These are phyloP conservation scores for Rhamphomyia laevipes DNA, from an alignment of 2,888 invertebrate genomes.

Conservation along the genomic window DNA sequence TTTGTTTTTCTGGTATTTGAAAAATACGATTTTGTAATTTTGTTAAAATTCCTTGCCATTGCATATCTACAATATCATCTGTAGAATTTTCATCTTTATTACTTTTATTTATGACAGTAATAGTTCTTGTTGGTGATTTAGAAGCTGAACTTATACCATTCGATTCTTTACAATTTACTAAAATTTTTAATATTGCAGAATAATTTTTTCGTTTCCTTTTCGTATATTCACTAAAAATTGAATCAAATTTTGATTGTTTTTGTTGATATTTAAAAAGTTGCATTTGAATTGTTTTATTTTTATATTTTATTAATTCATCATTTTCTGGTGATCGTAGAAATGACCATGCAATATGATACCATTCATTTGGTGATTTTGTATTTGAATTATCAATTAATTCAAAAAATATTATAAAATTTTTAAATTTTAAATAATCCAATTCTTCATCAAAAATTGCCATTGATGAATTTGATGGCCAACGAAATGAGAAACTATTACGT, in stretches of 20 bases:
- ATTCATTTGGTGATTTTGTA: neutral
- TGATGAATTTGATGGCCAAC: neutral
- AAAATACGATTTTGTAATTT: neutral
- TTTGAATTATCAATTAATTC: neutral
- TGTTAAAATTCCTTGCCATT: neutral
- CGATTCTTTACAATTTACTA: neutral
- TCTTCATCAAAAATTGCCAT: neutral
- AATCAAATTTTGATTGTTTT: neutral
- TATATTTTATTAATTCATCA: neutral
- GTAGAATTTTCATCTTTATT: neutral
- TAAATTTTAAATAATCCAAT: neutral
- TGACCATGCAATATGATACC: neutral
- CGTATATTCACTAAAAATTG: neutral
- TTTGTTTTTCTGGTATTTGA: neutral
- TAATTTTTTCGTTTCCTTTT: neutral
- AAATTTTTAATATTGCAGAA: neutral
- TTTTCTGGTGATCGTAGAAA: neutral
- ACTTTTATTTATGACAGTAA: neutral
- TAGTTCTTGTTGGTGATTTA: neutral
- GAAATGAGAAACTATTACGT: neutral
- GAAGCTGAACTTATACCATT: neutral
- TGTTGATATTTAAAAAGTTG: neutral
- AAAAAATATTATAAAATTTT: neutral
- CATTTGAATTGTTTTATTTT: neutral
- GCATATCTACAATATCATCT: neutral